Percentiles rank a stretch among this genome's conserved stretches.
phyloP scores from a whole-genome alignment of 1,140 invertebrate species.

The Calliopsis andreniformis region DNA sequence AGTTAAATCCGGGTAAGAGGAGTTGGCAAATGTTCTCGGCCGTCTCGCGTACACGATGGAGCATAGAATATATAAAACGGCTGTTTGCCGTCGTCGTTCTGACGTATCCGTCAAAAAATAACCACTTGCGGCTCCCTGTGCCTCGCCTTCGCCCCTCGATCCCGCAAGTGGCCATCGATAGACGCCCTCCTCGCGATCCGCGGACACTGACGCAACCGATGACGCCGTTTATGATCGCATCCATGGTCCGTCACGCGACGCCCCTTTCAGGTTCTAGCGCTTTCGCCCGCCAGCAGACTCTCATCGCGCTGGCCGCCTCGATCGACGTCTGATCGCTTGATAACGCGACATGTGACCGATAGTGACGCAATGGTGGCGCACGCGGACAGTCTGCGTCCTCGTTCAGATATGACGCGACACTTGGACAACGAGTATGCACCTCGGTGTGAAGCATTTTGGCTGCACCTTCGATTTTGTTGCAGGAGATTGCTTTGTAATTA shows the following conservation, averaged over 20 bases:
- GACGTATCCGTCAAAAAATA: constrained; percentile 62
- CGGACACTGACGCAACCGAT: constrained; percentile 50
- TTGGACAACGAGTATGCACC: too few species aligned
- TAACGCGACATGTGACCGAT: too few species aligned
- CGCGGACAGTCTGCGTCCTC: too few species aligned
- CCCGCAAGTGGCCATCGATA: constrained; percentile 59
- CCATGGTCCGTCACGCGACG: neutral
- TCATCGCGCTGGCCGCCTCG: too few species aligned
- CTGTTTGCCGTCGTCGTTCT: constrained; percentile 27
- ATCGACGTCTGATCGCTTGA: too few species aligned
- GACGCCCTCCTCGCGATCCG: constrained; percentile 36
- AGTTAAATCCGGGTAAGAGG: constrained; percentile 39
- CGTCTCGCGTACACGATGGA: neutral
- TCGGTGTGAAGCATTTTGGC: too few species aligned
- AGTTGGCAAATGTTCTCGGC: constrained; percentile 28
- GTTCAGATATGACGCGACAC: too few species aligned
- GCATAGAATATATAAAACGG: constrained; percentile 39
- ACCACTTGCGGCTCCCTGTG: constrained; percentile 49
- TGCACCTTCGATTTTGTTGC: too few species aligned
- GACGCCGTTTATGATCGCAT: constrained; percentile 46
- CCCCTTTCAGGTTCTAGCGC: neutral
- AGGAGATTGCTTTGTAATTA: too few species aligned
- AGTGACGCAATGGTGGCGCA: too few species aligned
- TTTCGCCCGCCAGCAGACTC: too few species aligned
- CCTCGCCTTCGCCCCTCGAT: constrained; percentile 6